phyloP scores from a whole-genome alignment of 53 echinoderm and acorn worm species.

The Luidia sarsii region DNA sequence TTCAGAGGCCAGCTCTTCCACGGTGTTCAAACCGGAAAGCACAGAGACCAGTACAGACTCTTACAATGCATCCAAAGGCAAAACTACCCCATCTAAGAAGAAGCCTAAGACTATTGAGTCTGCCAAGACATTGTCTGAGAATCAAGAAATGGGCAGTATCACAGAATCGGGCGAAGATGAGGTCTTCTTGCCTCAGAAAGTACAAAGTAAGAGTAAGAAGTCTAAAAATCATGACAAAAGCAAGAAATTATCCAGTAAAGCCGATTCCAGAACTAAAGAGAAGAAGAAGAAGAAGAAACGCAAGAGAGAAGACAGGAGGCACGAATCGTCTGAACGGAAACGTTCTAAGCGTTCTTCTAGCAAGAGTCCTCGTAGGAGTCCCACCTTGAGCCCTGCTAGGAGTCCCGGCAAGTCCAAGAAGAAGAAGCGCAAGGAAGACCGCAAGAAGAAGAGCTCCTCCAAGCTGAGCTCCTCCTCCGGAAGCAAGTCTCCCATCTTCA shows the following conservation, averaged over 20 bases:
- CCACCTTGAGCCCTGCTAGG: conserved; percentile 59
- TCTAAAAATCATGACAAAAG: conserved; percentile 60
- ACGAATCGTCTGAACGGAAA: conserved; percentile 17
- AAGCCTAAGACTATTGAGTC: neutral
- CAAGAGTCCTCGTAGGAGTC: conserved; percentile 56
- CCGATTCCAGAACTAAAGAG: conserved; percentile 53
- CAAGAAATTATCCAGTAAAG: conserved; percentile 35
- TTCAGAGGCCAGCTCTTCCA: conserved; percentile 77
- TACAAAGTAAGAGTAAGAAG: conserved; percentile 62
- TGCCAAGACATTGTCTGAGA: conserved; percentile 9
- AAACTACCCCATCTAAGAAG: conserved; percentile 27
- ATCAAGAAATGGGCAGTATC: conserved; percentile 52
- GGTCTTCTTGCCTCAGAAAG: conserved; percentile 78
- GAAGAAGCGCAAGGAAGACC: conserved; percentile 57
- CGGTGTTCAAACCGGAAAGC: conserved; percentile 57
- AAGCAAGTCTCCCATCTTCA: conserved; percentile 3
- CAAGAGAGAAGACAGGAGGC: conserved; percentile 61
- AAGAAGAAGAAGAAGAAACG: conserved; percentile 72
- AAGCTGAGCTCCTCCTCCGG: conserved; percentile 20
- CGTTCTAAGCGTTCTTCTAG: conserved; percentile 34
- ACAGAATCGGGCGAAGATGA: conserved; percentile 82
- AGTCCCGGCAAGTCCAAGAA: conserved; percentile 41
- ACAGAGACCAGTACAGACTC: conserved; percentile 31
- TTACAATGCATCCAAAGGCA: conserved; percentile 20
- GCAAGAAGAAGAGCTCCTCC: conserved; percentile 47